Evolutionary conservation across 2,888 invertebrate species (phyloP), one percentile per base, ranked within the genome.

Genomic region (Xestia c-nigrum): DNA sequence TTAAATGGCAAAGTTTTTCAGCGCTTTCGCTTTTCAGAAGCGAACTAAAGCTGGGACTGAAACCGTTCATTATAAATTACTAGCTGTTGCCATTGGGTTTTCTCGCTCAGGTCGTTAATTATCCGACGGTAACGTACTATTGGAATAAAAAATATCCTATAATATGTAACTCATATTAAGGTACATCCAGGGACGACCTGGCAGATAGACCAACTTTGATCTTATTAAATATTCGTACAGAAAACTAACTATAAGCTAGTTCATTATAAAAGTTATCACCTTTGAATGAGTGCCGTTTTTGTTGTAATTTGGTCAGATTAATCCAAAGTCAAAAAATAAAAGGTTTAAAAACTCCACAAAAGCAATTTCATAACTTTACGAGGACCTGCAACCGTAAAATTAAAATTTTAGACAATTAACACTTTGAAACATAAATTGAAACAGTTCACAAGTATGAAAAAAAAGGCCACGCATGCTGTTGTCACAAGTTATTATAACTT

Each of bases 1-100:
- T 87, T 87, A 87, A 82, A 86, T 80, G 74, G 74, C 31, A 85
- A 82, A 86, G 83, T 85, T 84, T 87, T 87, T 87, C 78, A 85
- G 75, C 43, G 61, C 70, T 83, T 74, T 52, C 83, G 73, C 83
- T 78, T 81, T 80, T 83, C 78, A 76, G 19, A 47, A 9, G n/a
- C 67, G 46, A 81, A 76, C 50, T 61, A 76, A 74, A 68, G 71
- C 72, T 80, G 57, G n/a, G 24, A 74, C 61, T 74, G 73, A 76
- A 82, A 82, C 75, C 66, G 46, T 85, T 77, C 79, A 73, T 85
- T 80, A 82, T 87, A 80, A 85, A 68, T 87, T 87, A 80, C 73
- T 64, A 46, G 64, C 43, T 43, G n/a, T 43, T 43, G 1, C 43
- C 64, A 14, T 38, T 43, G 43, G 46, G 7, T 43, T 16, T 16